phyloP scores from a whole-genome alignment of 53 echinoderm and acorn worm species.

The Arbacia lixula region DNA sequence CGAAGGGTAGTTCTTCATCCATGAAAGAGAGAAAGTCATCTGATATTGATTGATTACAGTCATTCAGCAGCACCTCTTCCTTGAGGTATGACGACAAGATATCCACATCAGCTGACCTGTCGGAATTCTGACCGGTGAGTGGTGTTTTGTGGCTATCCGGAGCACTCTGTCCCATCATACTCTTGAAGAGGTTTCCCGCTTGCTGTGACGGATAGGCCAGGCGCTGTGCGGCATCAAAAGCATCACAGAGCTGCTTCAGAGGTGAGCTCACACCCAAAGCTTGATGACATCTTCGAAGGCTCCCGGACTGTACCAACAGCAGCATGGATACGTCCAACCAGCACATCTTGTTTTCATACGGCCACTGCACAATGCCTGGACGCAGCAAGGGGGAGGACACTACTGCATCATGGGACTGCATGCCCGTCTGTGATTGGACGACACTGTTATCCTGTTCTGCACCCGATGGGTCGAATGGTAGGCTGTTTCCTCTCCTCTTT shows the following conservation, averaged over 20 bases:
- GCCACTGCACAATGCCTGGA: slow-evolving; percentile 56
- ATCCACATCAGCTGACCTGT: background rate
- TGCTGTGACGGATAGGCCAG: background rate
- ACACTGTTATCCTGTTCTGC: background rate
- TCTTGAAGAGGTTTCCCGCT: background rate
- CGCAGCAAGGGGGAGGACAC: slow-evolving; percentile 2
- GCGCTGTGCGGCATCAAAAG: slow-evolving; percentile 74
- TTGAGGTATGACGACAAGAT: background rate
- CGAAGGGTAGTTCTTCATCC: background rate
- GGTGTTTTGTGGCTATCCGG: background rate
- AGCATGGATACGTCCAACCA: slow-evolving; percentile 92
- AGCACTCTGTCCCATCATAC: background rate
- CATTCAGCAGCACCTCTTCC: background rate
- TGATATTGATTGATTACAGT: too few species aligned
- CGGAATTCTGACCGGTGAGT: background rate
- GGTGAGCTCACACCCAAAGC: slow-evolving; percentile 45
- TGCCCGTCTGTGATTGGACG: background rate
- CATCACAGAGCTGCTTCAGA: slow-evolving; percentile 69
- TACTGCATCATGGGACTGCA: background rate
- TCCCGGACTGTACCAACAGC: slow-evolving; percentile 63
- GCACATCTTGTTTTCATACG: slow-evolving; percentile 79
- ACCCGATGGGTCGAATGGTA: background rate
- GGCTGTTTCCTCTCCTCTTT: slow-evolving; percentile 29
- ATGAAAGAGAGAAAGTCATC: slow-evolving; percentile 2
- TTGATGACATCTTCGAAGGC: slow-evolving; percentile 71